Conservation (phyloP, 2,113 vertebrate genomes). For the Peromyscus polionotus region DNA sequence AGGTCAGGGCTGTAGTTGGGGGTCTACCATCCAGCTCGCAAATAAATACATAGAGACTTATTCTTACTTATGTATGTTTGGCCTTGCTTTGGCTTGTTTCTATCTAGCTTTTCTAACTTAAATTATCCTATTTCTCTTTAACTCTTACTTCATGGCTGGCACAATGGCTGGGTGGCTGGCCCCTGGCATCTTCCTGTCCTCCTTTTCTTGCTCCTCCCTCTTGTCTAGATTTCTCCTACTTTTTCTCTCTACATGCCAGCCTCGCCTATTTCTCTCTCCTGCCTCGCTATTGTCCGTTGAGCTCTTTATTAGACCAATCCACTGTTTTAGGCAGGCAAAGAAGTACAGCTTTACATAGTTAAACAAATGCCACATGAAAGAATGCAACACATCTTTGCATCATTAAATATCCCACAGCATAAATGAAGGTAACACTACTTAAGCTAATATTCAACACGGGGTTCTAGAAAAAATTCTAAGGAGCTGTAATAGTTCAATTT, state of each 20-base stretch:
- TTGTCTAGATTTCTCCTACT: not conserved
- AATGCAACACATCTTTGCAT: not conserved
- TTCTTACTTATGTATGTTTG: not conserved
- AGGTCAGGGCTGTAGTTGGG: not conserved
- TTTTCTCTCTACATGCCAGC: not conserved
- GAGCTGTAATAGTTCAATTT: not conserved
- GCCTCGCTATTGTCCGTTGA: not conserved
- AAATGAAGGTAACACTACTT: not conserved
- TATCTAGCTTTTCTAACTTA: not conserved
- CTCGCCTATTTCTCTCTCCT: not conserved
- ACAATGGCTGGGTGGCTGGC: not conserved
- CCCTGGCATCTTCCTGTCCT: not conserved
- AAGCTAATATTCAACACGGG: not conserved
- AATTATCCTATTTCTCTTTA: not conserved
- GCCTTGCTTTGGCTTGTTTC: not conserved
- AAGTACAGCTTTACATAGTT: not conserved
- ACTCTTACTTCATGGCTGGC: not conserved
- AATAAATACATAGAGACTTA: not conserved
- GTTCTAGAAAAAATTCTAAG: slow-evolving; percentile 2
- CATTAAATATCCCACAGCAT: not conserved
- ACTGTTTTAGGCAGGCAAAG: not conserved
- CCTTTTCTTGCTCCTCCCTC: not conserved
- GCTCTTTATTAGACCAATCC: not conserved
- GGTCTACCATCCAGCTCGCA: not conserved
- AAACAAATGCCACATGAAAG: not conserved